These are phyloP conservation scores for Periplaneta americana DNA, from an alignment of 1,140 invertebrate species.

Conservation along the genomic window DNA sequence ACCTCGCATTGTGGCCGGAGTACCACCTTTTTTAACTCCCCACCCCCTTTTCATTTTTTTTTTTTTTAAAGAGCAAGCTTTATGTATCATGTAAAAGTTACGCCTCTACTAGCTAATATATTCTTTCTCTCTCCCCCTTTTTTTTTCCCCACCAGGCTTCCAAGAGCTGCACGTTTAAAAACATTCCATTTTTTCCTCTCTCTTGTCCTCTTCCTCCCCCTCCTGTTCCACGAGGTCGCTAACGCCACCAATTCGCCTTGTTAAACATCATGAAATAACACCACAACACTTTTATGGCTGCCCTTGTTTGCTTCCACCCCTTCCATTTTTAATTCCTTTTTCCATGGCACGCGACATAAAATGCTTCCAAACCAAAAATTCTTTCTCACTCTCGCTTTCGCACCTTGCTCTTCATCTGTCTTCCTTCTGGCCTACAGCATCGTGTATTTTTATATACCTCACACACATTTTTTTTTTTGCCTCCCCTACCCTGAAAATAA, in stretches of 20 bases:
- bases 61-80: too few relatives aligned
- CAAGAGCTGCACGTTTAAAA: background rate
- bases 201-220: background rate
- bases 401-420: too few relatives aligned
- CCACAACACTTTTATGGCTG: background rate
- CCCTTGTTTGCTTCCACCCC: too few relatives aligned
- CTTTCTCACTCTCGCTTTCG: too few relatives aligned
- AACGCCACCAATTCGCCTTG: background rate
- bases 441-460: too few relatives aligned
- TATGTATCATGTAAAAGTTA: background rate
- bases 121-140: background rate
- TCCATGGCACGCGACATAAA: background rate
- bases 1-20: background rate
- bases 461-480: background rate
- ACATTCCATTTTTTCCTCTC: background rate
- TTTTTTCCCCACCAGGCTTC: background rate
- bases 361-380: background rate
- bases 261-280: background rate
- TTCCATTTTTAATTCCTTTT: too few relatives aligned
- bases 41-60: too few relatives aligned
- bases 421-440: too few relatives aligned
- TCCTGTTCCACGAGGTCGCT: too few relatives aligned
- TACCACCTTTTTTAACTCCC: background rate
- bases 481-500: too few relatives aligned
- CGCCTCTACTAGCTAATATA: background rate